Evolutionary conservation across 2,888 invertebrate genomes (phyloP), one percentile per base, ranked within the genome.

Genomic region (Cephus spinipes): DNA sequence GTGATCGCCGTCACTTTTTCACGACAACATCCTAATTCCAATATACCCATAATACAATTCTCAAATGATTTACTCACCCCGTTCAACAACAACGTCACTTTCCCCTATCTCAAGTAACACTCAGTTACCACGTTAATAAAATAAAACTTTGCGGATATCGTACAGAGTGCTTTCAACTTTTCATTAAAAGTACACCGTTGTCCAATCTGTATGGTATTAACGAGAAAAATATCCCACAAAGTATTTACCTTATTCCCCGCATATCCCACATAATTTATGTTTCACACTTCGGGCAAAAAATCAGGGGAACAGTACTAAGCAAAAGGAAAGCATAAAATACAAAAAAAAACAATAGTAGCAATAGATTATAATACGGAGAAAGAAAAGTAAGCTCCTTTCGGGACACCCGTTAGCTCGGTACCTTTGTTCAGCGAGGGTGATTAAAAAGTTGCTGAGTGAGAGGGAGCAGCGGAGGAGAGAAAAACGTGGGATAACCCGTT

Each of bases 361-460:
- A 23, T 15, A 23, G 55, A 9, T 55, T 55, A 55, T 23, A 55
- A 55, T 55, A 55, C 23, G 23, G 0, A 9, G 23, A 55, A 55
- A 55, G 55, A 55, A 55, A 55, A 55, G 55, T 55, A 6, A 33
- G 74, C 34, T 35, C n/a, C 79, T 81, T 83, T 80, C 77, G 79
- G 35, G 76, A 79, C 75, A 84, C 82, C 83, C 84, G 83, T 83
- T 84, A 83, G 77, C 76, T 84, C 80, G 79, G 82, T 80, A 83
- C 83, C 87, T 87, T 88, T 89, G 87, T 89, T 87, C 84, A 80
- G 81, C 82, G 80, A 82, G 83, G 85, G 88, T 89, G 88, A 89
- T 89, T 89, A 89, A 89, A 88, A 89, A 89, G 86, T 88, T 87
- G 87, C 85, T 83, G 86, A 85, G 85, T 79, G 75, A 79, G 76